phyloP scores from a whole-genome alignment of 2,888 invertebrate genomes.

The Drosophila nigritarsus region DNA sequence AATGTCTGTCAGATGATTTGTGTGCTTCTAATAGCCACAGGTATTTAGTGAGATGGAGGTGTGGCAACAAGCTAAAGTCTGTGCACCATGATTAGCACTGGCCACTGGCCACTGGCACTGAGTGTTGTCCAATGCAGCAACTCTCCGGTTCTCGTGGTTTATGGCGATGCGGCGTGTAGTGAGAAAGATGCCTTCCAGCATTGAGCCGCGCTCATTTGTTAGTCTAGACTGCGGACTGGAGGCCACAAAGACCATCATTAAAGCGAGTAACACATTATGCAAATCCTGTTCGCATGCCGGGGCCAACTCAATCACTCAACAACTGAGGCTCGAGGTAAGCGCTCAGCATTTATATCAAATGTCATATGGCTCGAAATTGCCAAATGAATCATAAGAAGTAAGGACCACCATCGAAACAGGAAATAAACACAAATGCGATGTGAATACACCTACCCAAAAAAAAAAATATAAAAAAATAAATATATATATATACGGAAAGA shows the following conservation, averaged over 20 bases:
- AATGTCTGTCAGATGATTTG: slow-evolving; percentile 60
- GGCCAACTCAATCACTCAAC: slow-evolving; percentile 56
- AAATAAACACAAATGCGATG: slow-evolving; percentile 67
- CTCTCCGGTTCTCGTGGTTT: slow-evolving; percentile 34
- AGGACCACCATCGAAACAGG: slow-evolving; percentile 78
- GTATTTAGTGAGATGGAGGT: slow-evolving; percentile 57
- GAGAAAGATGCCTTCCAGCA: slow-evolving; percentile 47
- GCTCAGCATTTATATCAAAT: slow-evolving; percentile 77
- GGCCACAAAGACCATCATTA: slow-evolving; percentile 52
- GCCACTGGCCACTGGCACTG: slow-evolving; percentile 14
- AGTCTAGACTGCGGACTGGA: slow-evolving; percentile 49
- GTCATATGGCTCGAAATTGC: slow-evolving; percentile 74
- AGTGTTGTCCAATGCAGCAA: slow-evolving; percentile 23
- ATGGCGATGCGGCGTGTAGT: slow-evolving; percentile 66
- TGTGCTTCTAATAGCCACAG: slow-evolving; percentile 66
- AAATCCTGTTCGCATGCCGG: slow-evolving; percentile 57
- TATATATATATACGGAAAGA: slow-evolving; percentile 11
- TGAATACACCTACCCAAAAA: slow-evolving; percentile 57
- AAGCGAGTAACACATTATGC: slow-evolving; percentile 63
- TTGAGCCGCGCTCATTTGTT: slow-evolving; percentile 47
- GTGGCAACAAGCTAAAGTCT: slow-evolving; percentile 31
- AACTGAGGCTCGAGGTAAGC: slow-evolving; percentile 27
- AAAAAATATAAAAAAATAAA: slow-evolving; percentile 15
- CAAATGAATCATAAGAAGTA: slow-evolving; percentile 76
- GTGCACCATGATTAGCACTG: slow-evolving; percentile 52